Base-by-base conservation (phyloP, 2,888 invertebrate species). In the Xestia sexstrigata region DNA sequence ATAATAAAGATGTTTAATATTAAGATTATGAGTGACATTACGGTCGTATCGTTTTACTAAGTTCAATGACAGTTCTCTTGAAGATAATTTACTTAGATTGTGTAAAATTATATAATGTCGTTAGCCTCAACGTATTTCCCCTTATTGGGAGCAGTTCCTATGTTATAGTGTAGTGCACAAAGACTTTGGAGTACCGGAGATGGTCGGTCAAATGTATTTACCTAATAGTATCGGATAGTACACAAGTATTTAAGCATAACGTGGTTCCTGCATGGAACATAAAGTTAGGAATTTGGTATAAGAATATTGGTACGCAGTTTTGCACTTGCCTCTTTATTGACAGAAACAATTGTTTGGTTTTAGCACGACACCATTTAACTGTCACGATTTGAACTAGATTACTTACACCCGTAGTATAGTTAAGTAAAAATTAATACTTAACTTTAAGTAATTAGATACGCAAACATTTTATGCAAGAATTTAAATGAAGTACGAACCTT, bases 1-100 rank as follows among this genome's bases (percentile, higher is more conserved):
- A 76, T 78, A 55, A 45, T 42, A 47, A 68, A 58, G 11, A 58
- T 42, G n/a, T 17, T 17, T 65, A 17, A 20, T 79, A 20, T 45
- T 52, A 70, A 42, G 8, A 77, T 79, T 70, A 62, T 71, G 72
- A 60, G 26, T 52, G 7, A 52, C 35, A 42, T 45, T 1, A 26
- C 2, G 6, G 9, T 74, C 35, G n/a, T 74, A 74, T 58, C 3
- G 1, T 45, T 45, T 35, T 45, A 55, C 1, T 13, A 7, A 35
- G 4, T 74, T 55, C 17, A 30, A 55, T 30, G 30, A 3, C 17
- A 47, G 20, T 35, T 69, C 0, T 2, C 4, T 20, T 71, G 17
- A 72, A 23, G 30, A 74, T 74, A 30, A 15, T 73, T 30, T 26
- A 58, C 9, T 8, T 9, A 52, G 9, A 62, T 30, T 35, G n/a